Percentiles rank a stretch among this genome's conserved stretches.
Conservation (phyloP, 2,888 invertebrate species). For the Lepeophtheirus nordmannii region DNA sequence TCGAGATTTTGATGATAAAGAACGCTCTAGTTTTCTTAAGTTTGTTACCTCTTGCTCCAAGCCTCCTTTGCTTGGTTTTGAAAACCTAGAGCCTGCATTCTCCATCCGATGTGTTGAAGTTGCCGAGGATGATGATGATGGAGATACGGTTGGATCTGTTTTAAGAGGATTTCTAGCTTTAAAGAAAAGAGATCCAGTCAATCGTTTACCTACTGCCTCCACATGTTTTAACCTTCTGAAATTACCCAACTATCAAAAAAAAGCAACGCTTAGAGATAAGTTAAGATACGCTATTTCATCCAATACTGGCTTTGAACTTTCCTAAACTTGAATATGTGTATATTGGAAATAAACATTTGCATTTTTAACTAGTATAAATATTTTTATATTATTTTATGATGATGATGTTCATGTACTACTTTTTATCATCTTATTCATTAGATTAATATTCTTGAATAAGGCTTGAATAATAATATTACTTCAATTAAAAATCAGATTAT, state of each 20-base stretch:
- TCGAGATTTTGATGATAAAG: constrained; percentile 74
- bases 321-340: constrained; percentile 38
- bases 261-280: constrained; percentile 84
- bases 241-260: constrained; percentile 93
- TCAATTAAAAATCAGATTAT: too few species aligned
- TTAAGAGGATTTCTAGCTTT: constrained; percentile 96
- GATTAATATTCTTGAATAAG: too few species aligned
- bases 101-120: constrained; percentile 98
- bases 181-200: constrained; percentile 78
- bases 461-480: too few species aligned
- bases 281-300: constrained; percentile 90
- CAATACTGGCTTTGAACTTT: constrained; percentile 97
- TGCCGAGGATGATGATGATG: constrained; percentile 78
- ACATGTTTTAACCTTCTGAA: constrained; percentile 98
- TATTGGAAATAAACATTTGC: too few species aligned
- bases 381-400: too few species aligned
- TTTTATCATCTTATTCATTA: too few species aligned
- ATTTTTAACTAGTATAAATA: too few species aligned
- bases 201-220: constrained; percentile 92
- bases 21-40: constrained; percentile 36
- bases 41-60: constrained; percentile 92
- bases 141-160: constrained; percentile 46
- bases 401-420: too few species aligned
- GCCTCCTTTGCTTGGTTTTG: constrained; percentile 86
- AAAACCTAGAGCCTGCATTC: constrained; percentile 89